Conservation (phyloP, 2,888 invertebrate species). For the Acrocyrtus sp. region DNA sequence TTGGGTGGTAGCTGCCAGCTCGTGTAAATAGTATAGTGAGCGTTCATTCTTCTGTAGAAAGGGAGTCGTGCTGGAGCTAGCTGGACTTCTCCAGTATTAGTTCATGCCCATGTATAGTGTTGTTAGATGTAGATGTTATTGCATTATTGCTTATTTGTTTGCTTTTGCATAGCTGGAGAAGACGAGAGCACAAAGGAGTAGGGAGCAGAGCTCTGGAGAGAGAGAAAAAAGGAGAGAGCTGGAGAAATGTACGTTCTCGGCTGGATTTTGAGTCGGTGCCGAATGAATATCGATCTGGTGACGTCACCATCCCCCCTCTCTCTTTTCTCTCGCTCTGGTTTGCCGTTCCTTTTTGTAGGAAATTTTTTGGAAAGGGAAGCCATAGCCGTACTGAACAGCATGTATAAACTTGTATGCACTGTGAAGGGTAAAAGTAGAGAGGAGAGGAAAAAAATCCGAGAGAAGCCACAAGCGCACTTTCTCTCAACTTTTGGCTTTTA, state of each 20-base stretch:
- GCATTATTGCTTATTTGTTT: too few relatives aligned
- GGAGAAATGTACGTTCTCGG: slow-evolving; percentile 28
- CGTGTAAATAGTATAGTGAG: too few relatives aligned
- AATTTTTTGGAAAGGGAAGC: slow-evolving; percentile 18
- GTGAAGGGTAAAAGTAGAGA: background rate
- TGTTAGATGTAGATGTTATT: background rate
- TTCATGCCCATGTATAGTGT: too few relatives aligned
- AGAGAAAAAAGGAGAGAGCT: slow-evolving; percentile 1
- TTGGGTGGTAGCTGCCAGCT: too few relatives aligned
- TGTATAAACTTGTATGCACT: too few relatives aligned
- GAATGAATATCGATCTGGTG: slow-evolving; percentile 46
- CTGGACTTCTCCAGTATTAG: too few relatives aligned
- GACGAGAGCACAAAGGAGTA: too few relatives aligned
- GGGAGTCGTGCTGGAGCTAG: too few relatives aligned
- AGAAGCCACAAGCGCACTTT: slow-evolving; percentile 53
- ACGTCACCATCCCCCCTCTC: slow-evolving; percentile 41
- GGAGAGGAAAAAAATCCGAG: background rate
- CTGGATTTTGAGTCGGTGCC: slow-evolving; percentile 45
- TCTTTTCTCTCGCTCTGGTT: slow-evolving; percentile 14
- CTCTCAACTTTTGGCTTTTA: slow-evolving; percentile 50
- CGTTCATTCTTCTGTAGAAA: too few relatives aligned
- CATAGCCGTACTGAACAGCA: background rate
- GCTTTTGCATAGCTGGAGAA: too few relatives aligned
- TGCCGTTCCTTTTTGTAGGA: slow-evolving; percentile 35
- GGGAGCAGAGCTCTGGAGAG: background rate